These are phyloP conservation scores for Nematolebias whitei DNA, from an alignment of 2,113 vertebrate species.

Conservation along the genomic window DNA sequence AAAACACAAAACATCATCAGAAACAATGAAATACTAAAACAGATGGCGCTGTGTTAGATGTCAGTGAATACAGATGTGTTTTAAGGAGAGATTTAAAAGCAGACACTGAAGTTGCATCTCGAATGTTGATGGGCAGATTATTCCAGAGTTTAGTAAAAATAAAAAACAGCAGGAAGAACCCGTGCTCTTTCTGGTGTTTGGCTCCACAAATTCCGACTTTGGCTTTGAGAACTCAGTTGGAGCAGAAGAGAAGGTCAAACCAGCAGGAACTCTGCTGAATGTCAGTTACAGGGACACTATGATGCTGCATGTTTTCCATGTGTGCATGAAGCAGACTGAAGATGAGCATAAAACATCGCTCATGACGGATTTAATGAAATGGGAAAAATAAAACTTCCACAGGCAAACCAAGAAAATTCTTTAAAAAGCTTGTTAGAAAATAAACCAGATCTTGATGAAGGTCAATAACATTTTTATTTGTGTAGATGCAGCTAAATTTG, in stretches of 20 bases:
- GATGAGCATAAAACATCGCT: not conserved
- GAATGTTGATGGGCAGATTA: no score
- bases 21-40: no score
- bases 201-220: not conserved
- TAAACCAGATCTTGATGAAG: not conserved
- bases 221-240: not conserved
- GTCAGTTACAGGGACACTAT: constrained; percentile 8
- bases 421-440: not conserved
- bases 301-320: not conserved
- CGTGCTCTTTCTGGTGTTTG: not conserved
- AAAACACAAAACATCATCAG: no score
- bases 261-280: constrained; percentile 1
- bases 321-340: not conserved
- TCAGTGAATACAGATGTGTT: no score
- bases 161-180: not conserved
- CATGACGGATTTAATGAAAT: not conserved
- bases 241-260: not conserved
- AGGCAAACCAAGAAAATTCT: not conserved
- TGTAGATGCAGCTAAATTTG: not conserved
- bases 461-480: not conserved
- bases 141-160: no score
- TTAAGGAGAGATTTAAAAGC: no score
- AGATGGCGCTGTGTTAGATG: no score
- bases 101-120: no score
- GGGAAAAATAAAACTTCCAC: not conserved